A percentile compares a stretch with the other conserved stretches of the same genome.
Evolutionary conservation across 2,888 invertebrate species (phyloP).

Genomic region (Omphaloscelis lunosa): DNA sequence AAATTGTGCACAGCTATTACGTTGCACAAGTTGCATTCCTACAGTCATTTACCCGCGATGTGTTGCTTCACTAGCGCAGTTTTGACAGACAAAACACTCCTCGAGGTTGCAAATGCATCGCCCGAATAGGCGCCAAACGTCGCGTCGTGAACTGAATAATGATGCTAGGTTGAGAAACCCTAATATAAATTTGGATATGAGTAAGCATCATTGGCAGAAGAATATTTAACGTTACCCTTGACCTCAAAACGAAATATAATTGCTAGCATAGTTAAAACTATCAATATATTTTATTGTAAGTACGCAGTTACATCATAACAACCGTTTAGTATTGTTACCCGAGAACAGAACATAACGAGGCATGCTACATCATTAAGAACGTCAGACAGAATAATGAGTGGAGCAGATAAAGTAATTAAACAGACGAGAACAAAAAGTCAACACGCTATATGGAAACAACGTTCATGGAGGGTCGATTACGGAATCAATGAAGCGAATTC

Average conservation of each 20-base stretch:
- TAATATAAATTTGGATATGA: constrained; percentile 70
- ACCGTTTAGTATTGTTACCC: constrained; percentile 46
- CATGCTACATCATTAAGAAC: constrained; percentile 66
- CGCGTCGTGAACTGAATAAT: constrained; percentile 78
- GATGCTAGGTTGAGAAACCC: constrained; percentile 78
- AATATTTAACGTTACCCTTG: constrained; percentile 70
- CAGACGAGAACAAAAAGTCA: constrained; percentile 70
- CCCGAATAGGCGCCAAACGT: constrained; percentile 79
- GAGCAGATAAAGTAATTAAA: constrained; percentile 71
- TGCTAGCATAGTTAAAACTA: constrained; percentile 36
- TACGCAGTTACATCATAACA: constrained; percentile 25
- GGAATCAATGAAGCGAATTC: constrained; percentile 71
- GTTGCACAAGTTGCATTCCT: constrained; percentile 77
- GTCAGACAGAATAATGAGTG: constrained; percentile 68
- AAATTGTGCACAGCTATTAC: constrained; percentile 43
- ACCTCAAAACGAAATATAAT: constrained; percentile 66
- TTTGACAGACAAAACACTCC: constrained; percentile 72
- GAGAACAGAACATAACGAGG: constrained; percentile 47
- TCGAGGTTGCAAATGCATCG: constrained; percentile 75
- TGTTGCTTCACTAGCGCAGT: constrained; percentile 71
- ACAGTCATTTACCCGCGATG: constrained; percentile 70
- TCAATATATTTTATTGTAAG: constrained; percentile 36
- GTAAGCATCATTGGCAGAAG: constrained; percentile 67
- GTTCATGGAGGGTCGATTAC: constrained; percentile 75
- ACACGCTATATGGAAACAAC: constrained; percentile 70